Evolutionary conservation across 1,140 invertebrate genomes (phyloP).

Genomic region (Antheraea pernyi): DNA sequence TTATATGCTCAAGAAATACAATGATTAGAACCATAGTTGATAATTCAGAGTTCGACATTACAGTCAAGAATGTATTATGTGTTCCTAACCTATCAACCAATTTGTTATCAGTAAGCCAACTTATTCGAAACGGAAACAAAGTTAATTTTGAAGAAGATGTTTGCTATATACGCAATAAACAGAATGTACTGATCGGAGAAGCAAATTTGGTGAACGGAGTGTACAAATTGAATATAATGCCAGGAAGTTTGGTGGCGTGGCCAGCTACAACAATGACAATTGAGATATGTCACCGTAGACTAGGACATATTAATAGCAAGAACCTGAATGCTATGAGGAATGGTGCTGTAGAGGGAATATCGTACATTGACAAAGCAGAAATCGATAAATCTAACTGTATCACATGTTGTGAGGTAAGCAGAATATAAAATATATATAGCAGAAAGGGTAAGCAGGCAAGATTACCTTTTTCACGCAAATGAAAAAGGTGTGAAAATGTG

Average conservation of each 20-base stretch:
- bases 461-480: slow-evolving; percentile 11
- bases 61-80: slow-evolving; percentile 3
- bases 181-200: slow-evolving; percentile 12
- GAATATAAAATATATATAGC: too few relatives aligned
- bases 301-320: slow-evolving; percentile 29
- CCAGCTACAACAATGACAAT: slow-evolving; percentile 1
- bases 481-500: too few relatives aligned
- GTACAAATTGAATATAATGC: slow-evolving; percentile 8
- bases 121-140: slow-evolving; percentile 11
- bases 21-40: not conserved
- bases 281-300: slow-evolving; percentile 25
- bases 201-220: slow-evolving; percentile 9
- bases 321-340: too few relatives aligned
- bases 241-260: not conserved
- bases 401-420: slow-evolving; percentile 17
- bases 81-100: slow-evolving; percentile 4
- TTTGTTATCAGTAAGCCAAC: slow-evolving; percentile 4
- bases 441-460: slow-evolving; percentile 17
- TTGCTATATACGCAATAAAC: slow-evolving; percentile 35
- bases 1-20: too few relatives aligned
- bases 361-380: too few relatives aligned
- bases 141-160: slow-evolving; percentile 19
- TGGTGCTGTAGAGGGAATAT: too few relatives aligned
- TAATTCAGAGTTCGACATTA: not conserved
- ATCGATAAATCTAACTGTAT: slow-evolving; percentile 7